Conservation (phyloP, 2,113 vertebrate species). For the Ovis aries region DNA sequence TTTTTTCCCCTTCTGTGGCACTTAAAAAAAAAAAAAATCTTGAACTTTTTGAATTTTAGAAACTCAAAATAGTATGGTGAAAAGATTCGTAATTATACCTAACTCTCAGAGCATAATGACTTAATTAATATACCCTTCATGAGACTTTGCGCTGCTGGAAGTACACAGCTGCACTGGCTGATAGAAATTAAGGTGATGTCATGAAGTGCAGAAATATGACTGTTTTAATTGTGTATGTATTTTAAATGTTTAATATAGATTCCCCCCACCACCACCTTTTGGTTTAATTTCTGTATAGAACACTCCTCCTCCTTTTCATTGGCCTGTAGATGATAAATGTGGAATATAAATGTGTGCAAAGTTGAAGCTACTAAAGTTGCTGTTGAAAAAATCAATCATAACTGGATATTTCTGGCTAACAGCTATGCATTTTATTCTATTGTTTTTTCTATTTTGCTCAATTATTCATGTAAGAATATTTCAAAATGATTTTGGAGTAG, state of each 20-base stretch:
- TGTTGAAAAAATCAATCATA: slow-evolving; percentile 57
- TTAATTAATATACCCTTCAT: slow-evolving; percentile 67
- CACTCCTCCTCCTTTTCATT: not conserved
- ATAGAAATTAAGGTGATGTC: slow-evolving; percentile 50
- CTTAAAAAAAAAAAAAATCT: not conserved
- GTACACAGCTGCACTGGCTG: slow-evolving; percentile 1
- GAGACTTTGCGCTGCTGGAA: slow-evolving; percentile 14
- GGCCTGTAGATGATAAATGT: slow-evolving; percentile 14
- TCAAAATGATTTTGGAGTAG: slow-evolving; percentile 26
- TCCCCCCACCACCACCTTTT: not conserved
- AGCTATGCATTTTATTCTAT: not conserved
- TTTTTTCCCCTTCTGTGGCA: not conserved
- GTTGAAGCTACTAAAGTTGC: slow-evolving; percentile 20
- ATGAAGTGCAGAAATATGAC: slow-evolving; percentile 1
- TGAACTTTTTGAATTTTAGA: slow-evolving; percentile 51
- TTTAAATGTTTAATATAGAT: slow-evolving; percentile 55
- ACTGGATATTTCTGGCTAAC: slow-evolving; percentile 12
- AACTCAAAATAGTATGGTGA: slow-evolving; percentile 56
- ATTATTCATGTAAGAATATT: slow-evolving; percentile 8
- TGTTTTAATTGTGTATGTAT: slow-evolving; percentile 48
- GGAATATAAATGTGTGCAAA: slow-evolving; percentile 10
- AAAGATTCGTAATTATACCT: slow-evolving; percentile 34
- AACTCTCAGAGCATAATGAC: slow-evolving; percentile 48
- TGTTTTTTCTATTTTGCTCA: slow-evolving; percentile 25
- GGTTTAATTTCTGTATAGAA: slow-evolving; percentile 6